These are phyloP conservation scores for Gisinianus flammeolus DNA, from an alignment of 2,888 invertebrate genomes.

Conservation along the genomic window DNA sequence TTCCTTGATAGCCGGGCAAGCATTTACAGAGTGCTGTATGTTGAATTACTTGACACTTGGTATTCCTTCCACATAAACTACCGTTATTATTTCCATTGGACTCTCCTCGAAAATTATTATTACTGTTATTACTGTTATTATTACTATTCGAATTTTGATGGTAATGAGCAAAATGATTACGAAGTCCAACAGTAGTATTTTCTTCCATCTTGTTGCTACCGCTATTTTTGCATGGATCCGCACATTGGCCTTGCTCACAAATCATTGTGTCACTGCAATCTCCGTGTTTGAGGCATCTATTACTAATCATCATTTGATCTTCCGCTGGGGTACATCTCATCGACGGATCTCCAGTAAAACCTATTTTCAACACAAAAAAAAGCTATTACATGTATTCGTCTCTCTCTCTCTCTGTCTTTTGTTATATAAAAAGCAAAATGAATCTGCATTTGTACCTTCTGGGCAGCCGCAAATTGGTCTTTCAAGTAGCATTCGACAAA, in stretches of 20 bases:
- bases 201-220: background rate
- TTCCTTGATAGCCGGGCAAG: conserved; percentile 46
- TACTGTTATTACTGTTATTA: background rate
- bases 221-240: conserved; percentile 48
- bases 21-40: conserved; percentile 55
- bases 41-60: conserved; percentile 51
- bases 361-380: background rate
- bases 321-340: conserved; percentile 46
- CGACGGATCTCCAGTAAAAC: conserved; percentile 53
- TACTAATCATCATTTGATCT: conserved; percentile 26
- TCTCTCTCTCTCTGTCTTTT: background rate
- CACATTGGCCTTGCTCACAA: conserved; percentile 50
- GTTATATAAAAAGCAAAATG: background rate
- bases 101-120: background rate
- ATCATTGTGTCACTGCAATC: conserved; percentile 51
- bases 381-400: background rate
- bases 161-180: background rate
- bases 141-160: background rate
- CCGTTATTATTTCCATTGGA: background rate
- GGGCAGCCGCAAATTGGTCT: conserved; percentile 52
- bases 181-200: background rate
- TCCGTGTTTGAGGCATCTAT: conserved; percentile 50
- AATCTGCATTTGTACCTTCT: background rate
- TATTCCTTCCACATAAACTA: conserved; percentile 48
- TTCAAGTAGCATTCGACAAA: conserved; percentile 48